Conservation (phyloP, 2,888 invertebrate genomes). For the Noctua janthe region DNA sequence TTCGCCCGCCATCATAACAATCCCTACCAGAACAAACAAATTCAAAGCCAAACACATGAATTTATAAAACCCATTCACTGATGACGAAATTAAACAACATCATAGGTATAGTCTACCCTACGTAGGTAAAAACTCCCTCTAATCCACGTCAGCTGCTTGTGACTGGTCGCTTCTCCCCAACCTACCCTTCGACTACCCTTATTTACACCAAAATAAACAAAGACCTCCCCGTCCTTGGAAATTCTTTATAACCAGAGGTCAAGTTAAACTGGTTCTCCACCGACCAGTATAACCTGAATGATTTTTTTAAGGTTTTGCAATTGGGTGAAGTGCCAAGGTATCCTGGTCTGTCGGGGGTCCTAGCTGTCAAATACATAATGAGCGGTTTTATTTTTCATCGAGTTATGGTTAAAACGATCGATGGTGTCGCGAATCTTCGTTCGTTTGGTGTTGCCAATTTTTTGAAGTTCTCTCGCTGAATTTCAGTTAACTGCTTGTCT, state of each 20-base stretch:
- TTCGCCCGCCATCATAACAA: slow-evolving; percentile 24
- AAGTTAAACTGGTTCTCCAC: slow-evolving; percentile 71
- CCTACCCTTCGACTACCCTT: slow-evolving; percentile 77
- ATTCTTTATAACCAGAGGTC: slow-evolving; percentile 71
- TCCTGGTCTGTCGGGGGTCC: slow-evolving; percentile 72
- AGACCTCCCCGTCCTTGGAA: slow-evolving; percentile 72
- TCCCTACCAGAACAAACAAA: slow-evolving; percentile 43
- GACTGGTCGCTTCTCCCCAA: slow-evolving; percentile 84
- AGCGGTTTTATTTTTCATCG: slow-evolving; percentile 76
- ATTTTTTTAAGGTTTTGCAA: slow-evolving; percentile 31
- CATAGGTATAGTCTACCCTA: slow-evolving; percentile 79
- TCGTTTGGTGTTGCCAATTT: slow-evolving; percentile 39
- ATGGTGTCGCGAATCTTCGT: slow-evolving; percentile 53
- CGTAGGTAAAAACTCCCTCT: slow-evolving; percentile 87
- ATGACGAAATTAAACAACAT: slow-evolving; percentile 63
- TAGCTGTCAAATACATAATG: slow-evolving; percentile 87
- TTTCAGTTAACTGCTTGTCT: not conserved
- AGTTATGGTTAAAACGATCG: slow-evolving; percentile 71
- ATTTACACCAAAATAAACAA: slow-evolving; percentile 75
- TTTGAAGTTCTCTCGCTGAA: not conserved
- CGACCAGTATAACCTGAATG: slow-evolving; percentile 38
- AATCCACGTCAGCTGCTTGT: slow-evolving; percentile 89
- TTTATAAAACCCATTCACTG: slow-evolving; percentile 59
- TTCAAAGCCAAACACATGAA: slow-evolving; percentile 59
- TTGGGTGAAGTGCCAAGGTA: slow-evolving; percentile 64